These are phyloP conservation scores for Cryptoblepharus egeriae DNA, from an alignment of 2,797 vertebrate species.

Conservation along the genomic window DNA sequence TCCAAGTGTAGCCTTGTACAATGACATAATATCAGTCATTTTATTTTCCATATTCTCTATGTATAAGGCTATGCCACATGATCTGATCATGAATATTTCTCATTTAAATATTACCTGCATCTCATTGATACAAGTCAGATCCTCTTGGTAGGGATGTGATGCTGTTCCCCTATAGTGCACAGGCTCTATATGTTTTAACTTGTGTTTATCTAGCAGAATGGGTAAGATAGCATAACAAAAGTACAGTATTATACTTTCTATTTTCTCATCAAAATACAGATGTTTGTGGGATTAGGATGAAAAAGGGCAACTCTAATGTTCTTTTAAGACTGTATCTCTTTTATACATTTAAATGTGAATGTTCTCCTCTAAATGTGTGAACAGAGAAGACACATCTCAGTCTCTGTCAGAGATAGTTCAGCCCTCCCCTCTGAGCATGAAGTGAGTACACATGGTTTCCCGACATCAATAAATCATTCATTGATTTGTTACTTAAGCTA, in stretches of 20 bases:
- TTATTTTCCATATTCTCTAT: too few relatives aligned
- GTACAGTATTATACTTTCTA: too few relatives aligned
- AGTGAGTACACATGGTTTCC: background rate
- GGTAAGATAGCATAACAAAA: too few relatives aligned
- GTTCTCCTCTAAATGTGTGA: rapidly evolving
- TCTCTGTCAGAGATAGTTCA: background rate
- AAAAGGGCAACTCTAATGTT: conserved; percentile 23
- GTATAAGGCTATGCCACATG: rapidly evolving
- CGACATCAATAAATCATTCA: background rate
- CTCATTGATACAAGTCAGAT: background rate
- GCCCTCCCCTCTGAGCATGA: background rate
- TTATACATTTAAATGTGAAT: background rate
- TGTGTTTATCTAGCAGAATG: background rate
- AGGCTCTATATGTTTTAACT: background rate
- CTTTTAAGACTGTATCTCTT: conserved; percentile 43
- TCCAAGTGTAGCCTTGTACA: too few relatives aligned
- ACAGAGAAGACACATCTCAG: background rate
- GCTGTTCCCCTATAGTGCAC: background rate
- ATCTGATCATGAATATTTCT: background rate
- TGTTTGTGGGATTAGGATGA: conserved; percentile 25
- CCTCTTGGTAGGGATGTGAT: background rate
- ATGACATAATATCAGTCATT: too few relatives aligned
- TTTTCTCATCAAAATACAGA: background rate
- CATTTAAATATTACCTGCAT: background rate
- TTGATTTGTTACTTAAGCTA: conserved; percentile 3